phyloP scores from a whole-genome alignment of 2,888 invertebrate genomes.

The Chloroclystis v-ata region DNA sequence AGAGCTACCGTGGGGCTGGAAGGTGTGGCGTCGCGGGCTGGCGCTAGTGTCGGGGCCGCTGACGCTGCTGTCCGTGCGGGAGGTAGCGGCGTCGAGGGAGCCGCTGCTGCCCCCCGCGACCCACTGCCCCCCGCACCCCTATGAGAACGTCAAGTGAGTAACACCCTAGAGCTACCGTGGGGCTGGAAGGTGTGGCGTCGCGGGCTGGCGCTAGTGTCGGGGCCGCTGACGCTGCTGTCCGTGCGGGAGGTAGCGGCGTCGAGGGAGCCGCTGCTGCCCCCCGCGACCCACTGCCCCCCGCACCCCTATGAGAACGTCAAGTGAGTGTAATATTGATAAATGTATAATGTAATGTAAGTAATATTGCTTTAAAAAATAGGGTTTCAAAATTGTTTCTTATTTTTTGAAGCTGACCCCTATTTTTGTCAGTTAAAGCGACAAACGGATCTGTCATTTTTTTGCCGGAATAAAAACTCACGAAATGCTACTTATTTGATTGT shows the following conservation, averaged over 20 bases:
- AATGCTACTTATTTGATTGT: too few relatives aligned
- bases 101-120: constrained; percentile 41
- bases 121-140: constrained; percentile 9
- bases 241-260: constrained; percentile 87
- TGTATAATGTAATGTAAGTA: too few relatives aligned
- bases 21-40: constrained; percentile 83
- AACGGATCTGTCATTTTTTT: too few relatives aligned
- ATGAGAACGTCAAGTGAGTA: constrained; percentile 22
- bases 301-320: background rate
- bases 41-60: constrained; percentile 91
- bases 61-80: constrained; percentile 88
- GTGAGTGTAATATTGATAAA: background rate
- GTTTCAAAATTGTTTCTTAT: too few relatives aligned
- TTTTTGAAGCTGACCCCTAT: too few relatives aligned
- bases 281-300: constrained; percentile 12
- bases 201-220: constrained; percentile 91
- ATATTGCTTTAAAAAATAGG: too few relatives aligned
- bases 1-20: constrained; percentile 90
- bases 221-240: constrained; percentile 87
- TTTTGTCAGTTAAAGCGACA: too few relatives aligned
- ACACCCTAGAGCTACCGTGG: constrained; percentile 81
- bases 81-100: constrained; percentile 81
- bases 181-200: constrained; percentile 87
- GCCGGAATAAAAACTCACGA: too few relatives aligned
- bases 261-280: constrained; percentile 55